Evolutionary conservation across 2,113 vertebrate species (phyloP), one percentile per base, ranked within the genome.

Genomic region (Tautogolabrus adspersus): DNA sequence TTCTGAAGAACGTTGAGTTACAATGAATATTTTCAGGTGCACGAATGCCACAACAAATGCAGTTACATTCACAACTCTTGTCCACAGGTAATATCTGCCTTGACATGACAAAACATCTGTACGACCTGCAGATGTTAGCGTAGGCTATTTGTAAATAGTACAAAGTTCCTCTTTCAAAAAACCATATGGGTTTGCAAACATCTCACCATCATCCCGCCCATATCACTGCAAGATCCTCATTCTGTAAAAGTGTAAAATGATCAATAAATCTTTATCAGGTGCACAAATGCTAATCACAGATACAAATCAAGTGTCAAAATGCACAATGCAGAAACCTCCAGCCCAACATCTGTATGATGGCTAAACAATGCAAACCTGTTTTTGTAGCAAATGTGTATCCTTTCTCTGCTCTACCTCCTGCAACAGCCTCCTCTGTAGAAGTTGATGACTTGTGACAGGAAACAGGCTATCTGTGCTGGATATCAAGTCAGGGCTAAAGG

Each of bases 391-490:
- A 9, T 7, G 6, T 46, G 42, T 51, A 47, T 66, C 40, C 57
- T 23, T 6, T 65, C 62, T 72, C 34, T 72, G 49, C 15, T 49
- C 49, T 40, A 5, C 1, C 16, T 13, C 5, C 16, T 49, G 16
- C 12, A 42, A 42, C 15, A 49, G 47, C 49, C 49, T 52, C 49
- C 19, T 10, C 47, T 51, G 30, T 15, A 5, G 34, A 75, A 84
- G 62, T 64, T 68, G 64, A 66, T 46, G 52, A 49, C 15, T 49
- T 49, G 16, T 49, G 16, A 58, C 71, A 49, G 60, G 54, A 54
- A 26, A 8, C 23, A 65, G 37, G 49, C 74, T 67, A 22, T 55
- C 57, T 40, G 34, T 49, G 47, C 47, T 49, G 47, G 47, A 49
- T 49, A 49, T 18, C 4, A 11, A 55, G 10, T 16, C 38, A 42